phyloP scores from a whole-genome alignment of 2,113 vertebrate genomes.

The Delphinus delphis region DNA sequence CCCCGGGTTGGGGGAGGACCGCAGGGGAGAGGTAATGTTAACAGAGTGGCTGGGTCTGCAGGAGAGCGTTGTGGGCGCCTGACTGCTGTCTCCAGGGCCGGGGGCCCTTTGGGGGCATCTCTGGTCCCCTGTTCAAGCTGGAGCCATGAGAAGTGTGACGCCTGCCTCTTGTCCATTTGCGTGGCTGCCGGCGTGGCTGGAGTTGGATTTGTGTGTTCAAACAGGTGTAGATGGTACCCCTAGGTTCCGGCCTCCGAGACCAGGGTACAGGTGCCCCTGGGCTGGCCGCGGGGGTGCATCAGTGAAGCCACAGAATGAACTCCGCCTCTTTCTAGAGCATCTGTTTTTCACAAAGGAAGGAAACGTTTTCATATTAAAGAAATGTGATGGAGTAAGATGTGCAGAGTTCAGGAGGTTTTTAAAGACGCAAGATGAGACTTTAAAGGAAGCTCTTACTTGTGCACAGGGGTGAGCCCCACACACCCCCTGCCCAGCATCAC shows the following conservation, averaged over 20 bases:
- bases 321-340: background rate
- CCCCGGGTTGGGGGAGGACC: background rate
- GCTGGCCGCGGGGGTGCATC: background rate
- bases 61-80: fast-evolving
- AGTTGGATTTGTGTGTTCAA: background rate
- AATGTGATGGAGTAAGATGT: background rate
- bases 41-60: background rate
- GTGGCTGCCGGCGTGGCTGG: background rate
- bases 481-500: fast-evolving
- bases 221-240: background rate
- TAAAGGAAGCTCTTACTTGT: background rate
- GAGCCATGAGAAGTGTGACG: fast-evolving
- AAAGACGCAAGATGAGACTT: background rate
- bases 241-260: background rate
- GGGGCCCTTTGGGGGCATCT: background rate
- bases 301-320: background rate
- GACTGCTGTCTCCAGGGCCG: background rate
- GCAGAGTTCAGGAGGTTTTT: background rate
- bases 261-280: background rate
- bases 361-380: background rate
- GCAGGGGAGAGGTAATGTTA: fast-evolving
- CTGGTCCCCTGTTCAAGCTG: background rate
- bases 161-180: background rate
- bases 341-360: background rate
- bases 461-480: background rate